Conservation (phyloP, 2,888 invertebrate species). For the Luffia ferchaultella region DNA sequence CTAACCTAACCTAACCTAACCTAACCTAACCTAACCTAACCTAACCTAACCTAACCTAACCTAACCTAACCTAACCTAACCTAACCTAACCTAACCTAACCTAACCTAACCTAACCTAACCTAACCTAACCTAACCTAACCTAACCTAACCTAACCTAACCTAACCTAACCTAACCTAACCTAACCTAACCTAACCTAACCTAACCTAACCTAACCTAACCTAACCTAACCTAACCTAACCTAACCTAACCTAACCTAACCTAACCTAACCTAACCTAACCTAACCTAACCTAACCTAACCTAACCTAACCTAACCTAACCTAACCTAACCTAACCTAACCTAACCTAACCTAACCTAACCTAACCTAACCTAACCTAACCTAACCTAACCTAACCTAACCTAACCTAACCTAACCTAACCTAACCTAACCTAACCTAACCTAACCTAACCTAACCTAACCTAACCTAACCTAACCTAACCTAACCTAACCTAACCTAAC, state of each 20-base stretch:
- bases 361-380: conserved; percentile 11
- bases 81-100: conserved; percentile 6
- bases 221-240: conserved; percentile 20
- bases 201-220: conserved; percentile 21
- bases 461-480: conserved; percentile 15
- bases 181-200: conserved; percentile 21
- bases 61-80: conserved; percentile 15
- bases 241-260: conserved; percentile 19
- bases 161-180: conserved; percentile 21
- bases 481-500: conserved; percentile 11
- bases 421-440: conserved; percentile 8
- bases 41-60: conserved; percentile 8
- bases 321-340: conserved; percentile 15
- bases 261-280: conserved; percentile 16
- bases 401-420: conserved; percentile 8
- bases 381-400: conserved; percentile 8
- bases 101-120: conserved; percentile 22
- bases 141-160: conserved; percentile 19
- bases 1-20: conserved; percentile 8
- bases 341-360: conserved; percentile 20
- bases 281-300: conserved; percentile 15
- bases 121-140: conserved; percentile 22
- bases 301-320: conserved; percentile 15
- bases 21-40: conserved; percentile 9
- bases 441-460: conserved; percentile 9